A percentile compares a stretch with the other conserved stretches of the same genome.
These are phyloP conservation scores for Ephydatia muelleri DNA, from an alignment of 37 sponge, comb jelly and placozoan genomes.

Conservation along the genomic window DNA sequence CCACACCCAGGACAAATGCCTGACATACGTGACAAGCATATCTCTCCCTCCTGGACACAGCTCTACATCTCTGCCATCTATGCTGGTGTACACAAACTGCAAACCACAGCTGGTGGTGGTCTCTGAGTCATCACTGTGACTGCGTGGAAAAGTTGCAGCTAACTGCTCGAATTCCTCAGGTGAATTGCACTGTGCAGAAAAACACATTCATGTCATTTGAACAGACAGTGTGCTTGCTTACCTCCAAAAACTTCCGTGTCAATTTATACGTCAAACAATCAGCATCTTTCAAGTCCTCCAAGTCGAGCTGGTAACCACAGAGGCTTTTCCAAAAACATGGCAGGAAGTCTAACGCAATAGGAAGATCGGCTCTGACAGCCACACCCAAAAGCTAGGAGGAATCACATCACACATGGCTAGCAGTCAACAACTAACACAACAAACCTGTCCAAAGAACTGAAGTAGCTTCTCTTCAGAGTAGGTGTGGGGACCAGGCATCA, in stretches of 20 bases:
- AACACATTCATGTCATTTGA: too few relatives aligned
- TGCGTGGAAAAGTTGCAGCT: not conserved
- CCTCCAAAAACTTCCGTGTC: constrained; percentile 62
- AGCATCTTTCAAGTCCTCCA: constrained; percentile 75
- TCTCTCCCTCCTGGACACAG: constrained; percentile 56
- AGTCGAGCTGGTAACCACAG: constrained; percentile 48
- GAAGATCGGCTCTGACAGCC: constrained; percentile 89
- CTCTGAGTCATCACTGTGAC: constrained; percentile 29
- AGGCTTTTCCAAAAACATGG: constrained; percentile 93
- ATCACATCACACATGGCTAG: constrained; percentile 21
- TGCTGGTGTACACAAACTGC: constrained; percentile 30
- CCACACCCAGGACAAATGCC: not conserved
- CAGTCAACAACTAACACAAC: not conserved
- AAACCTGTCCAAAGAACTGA: constrained; percentile 91
- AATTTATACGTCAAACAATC: constrained; percentile 88
- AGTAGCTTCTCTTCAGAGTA: constrained; percentile 92
- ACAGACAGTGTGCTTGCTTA: not conserved
- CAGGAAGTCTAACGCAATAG: constrained; percentile 88
- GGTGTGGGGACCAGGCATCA: constrained; percentile 80
- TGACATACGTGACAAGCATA: constrained; percentile 66
- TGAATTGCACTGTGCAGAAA: not conserved
- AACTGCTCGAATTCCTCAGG: constrained; percentile 38
- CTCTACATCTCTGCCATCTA: constrained; percentile 60
- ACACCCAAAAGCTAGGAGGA: constrained; percentile 81
- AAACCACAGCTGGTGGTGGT: not conserved